These are phyloP conservation scores for Mayetiola destructor DNA, from an alignment of 2,888 invertebrate genomes.

Conservation along the genomic window DNA sequence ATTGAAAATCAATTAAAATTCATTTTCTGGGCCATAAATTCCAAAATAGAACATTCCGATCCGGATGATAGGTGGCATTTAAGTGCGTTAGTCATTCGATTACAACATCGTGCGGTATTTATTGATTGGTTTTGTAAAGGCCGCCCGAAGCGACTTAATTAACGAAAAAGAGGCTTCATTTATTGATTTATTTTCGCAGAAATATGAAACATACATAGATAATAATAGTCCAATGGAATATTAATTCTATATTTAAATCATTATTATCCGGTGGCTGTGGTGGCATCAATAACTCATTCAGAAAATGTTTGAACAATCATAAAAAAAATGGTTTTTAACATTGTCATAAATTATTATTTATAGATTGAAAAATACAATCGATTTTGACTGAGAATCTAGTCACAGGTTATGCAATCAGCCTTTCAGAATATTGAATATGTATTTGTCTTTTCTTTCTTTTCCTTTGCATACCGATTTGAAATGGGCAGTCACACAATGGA, in stretches of 20 bases:
- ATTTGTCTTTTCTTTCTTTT: too few relatives aligned
- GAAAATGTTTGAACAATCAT: background rate
- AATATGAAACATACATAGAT: background rate
- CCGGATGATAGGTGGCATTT: background rate
- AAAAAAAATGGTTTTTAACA: background rate
- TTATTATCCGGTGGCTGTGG: too few relatives aligned
- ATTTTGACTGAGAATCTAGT: too few relatives aligned
- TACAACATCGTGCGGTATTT: background rate
- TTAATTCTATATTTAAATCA: background rate
- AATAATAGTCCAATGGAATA: background rate
- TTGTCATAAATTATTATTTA: slow-evolving; percentile 6
- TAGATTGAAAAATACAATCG: too few relatives aligned
- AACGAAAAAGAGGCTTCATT: background rate
- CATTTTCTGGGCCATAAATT: slow-evolving; percentile 5
- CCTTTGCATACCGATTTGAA: too few relatives aligned
- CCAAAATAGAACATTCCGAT: too few relatives aligned
- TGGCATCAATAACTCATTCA: background rate
- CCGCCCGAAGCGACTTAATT: background rate
- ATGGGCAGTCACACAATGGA: too few relatives aligned
- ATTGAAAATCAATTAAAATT: slow-evolving; percentile 9
- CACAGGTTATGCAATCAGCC: too few relatives aligned
- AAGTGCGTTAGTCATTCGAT: background rate
- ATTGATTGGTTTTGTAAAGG: too few relatives aligned
- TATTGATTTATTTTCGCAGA: background rate
- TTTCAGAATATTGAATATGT: too few relatives aligned